A percentile compares a stretch with the other conserved stretches of the same genome.
These are phyloP conservation scores for Agrypnus murinus DNA, from an alignment of 2,888 invertebrate species.

Conservation along the genomic window DNA sequence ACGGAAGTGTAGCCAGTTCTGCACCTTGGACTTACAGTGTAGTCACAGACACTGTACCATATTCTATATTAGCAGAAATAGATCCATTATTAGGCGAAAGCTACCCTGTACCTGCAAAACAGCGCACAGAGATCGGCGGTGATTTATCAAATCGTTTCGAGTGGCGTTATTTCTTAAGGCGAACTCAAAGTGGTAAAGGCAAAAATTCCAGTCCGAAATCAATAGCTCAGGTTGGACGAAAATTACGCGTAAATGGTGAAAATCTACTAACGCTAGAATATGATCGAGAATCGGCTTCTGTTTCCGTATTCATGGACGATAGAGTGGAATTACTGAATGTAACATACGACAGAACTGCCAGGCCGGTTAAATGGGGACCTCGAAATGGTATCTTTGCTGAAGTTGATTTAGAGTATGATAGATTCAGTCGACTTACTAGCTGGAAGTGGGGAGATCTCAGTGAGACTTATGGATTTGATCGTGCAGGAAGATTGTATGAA, in stretches of 20 bases:
- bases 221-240: slow-evolving; percentile 89
- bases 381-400: slow-evolving; percentile 90
- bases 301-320: slow-evolving; percentile 91
- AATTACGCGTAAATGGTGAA: slow-evolving; percentile 92
- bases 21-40: slow-evolving; percentile 92
- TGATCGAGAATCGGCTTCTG: slow-evolving; percentile 89
- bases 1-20: slow-evolving; percentile 87
- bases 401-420: slow-evolving; percentile 93
- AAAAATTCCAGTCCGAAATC: slow-evolving; percentile 76
- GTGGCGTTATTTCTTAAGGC: slow-evolving; percentile 94
- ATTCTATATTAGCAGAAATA: slow-evolving; percentile 90
- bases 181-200: slow-evolving; percentile 79
- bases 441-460: slow-evolving; percentile 96
- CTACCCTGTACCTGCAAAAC: slow-evolving; percentile 93
- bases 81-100: slow-evolving; percentile 92
- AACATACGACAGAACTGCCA: slow-evolving; percentile 88
- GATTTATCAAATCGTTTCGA: slow-evolving; percentile 95
- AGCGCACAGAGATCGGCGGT: slow-evolving; percentile 91
- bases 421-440: slow-evolving; percentile 89
- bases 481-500: slow-evolving; percentile 91
- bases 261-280: slow-evolving; percentile 93
- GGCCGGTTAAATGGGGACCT: slow-evolving; percentile 90
- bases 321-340: slow-evolving; percentile 89
- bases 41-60: slow-evolving; percentile 93
- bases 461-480: slow-evolving; percentile 92